Conservation (phyloP, 92 coral and sea anemone genomes). For the Palythoa caribaeorum region DNA sequence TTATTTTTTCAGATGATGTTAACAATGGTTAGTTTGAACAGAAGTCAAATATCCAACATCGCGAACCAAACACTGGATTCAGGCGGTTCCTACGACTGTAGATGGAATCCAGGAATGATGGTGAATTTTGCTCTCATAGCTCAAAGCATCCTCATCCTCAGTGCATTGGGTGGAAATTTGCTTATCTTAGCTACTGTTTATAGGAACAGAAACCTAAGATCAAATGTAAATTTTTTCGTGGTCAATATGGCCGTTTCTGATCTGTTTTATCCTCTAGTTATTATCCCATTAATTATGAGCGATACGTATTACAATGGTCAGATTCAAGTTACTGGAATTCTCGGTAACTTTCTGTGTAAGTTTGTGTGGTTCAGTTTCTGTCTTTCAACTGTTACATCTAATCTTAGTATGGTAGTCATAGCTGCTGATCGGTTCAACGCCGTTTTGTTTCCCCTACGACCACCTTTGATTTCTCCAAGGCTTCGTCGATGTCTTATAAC, state of each 20-base stretch:
- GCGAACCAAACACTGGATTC: background rate
- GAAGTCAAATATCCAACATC: background rate
- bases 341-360: background rate
- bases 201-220: background rate
- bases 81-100: background rate
- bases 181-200: background rate
- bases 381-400: background rate
- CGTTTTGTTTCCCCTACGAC: background rate
- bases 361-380: background rate
- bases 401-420: background rate
- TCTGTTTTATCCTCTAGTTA: background rate
- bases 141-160: background rate
- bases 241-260: background rate
- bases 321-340: background rate
- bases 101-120: too few relatives aligned
- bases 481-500: background rate
- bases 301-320: background rate
- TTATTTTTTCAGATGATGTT: background rate
- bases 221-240: background rate
- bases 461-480: background rate
- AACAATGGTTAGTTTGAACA: background rate
- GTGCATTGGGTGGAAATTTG: background rate
- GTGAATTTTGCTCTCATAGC: background rate
- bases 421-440: conserved; percentile 8
- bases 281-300: background rate